A percentile compares a stretch with the other conserved stretches of the same genome.
Evolutionary conservation across 2,888 invertebrate species (phyloP).

Genomic region (Choreutis nemorana): DNA sequence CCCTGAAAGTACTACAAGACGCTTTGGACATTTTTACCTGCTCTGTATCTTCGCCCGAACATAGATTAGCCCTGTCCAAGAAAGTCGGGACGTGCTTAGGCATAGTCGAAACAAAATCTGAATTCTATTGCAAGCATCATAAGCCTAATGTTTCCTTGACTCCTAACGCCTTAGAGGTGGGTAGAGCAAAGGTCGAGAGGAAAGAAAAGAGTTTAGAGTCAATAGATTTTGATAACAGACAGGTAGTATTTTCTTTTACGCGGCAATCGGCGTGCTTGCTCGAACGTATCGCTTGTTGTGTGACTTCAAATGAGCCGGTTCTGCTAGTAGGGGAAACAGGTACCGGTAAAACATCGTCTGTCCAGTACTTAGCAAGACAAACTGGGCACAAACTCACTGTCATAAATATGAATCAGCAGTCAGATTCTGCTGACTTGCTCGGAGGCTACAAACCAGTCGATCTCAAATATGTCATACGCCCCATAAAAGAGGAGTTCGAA

Average conservation of each 20-base stretch:
- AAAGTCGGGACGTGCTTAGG: conserved; percentile 84
- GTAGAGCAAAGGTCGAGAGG: conserved; percentile 69
- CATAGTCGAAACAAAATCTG: conserved; percentile 81
- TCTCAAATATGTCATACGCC: conserved; percentile 81
- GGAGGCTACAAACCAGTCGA: conserved; percentile 98
- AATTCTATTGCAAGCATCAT: conserved; percentile 78
- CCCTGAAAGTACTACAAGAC: conserved; percentile 81
- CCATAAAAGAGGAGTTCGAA: conserved; percentile 85
- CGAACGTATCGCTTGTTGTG: conserved; percentile 88
- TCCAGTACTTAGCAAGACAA: conserved; percentile 89
- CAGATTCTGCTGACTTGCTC: conserved; percentile 94
- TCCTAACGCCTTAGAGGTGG: conserved; percentile 70
- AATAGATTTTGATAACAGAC: conserved; percentile 42
- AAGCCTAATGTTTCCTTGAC: conserved; percentile 78
- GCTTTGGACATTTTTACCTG: conserved; percentile 92
- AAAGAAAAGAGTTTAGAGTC: conserved; percentile 42
- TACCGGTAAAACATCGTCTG: conserved; percentile 95
- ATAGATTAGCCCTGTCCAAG: conserved; percentile 73
- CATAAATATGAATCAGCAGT: conserved; percentile 99
- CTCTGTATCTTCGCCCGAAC: conserved; percentile 71
- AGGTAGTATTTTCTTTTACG: conserved; percentile 81
- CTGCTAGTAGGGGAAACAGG: conserved; percentile 98
- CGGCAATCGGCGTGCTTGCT: conserved; percentile 81
- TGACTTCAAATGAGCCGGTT: conserved; percentile 86
- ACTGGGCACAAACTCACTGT: conserved; percentile 88